A percentile compares a stretch with the other conserved stretches of the same genome.
Evolutionary conservation across 2,888 invertebrate genomes (phyloP).

Genomic region (Diogma glabrata): DNA sequence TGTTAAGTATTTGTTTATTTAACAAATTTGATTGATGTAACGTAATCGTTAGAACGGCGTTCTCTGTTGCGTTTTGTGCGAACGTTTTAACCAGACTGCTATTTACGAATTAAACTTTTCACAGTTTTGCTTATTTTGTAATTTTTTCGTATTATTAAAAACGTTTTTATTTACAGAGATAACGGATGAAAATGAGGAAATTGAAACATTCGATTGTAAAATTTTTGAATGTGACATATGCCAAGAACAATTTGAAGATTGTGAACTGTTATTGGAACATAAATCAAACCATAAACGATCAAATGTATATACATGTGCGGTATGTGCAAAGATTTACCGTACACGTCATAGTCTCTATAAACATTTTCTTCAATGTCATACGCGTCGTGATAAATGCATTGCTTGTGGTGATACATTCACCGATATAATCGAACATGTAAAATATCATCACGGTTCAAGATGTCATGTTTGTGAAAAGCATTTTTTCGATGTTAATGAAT

Average conservation of each 20-base stretch:
- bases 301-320: slow-evolving; percentile 2
- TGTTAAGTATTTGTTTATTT: no score
- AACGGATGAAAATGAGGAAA: not conserved
- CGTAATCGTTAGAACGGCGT: no score
- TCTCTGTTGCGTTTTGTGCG: no score
- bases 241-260: not conserved
- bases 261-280: not conserved
- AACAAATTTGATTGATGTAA: no score
- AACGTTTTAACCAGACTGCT: no score
- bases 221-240: not conserved
- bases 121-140: no score
- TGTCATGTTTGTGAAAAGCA: slow-evolving; percentile 6
- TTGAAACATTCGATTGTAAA: not conserved
- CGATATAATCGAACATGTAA: slow-evolving; percentile 6
- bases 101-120: no score
- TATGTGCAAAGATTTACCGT: slow-evolving; percentile 6
- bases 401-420: slow-evolving; percentile 4
- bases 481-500: slow-evolving; percentile 3
- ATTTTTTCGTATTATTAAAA: no score
- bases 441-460: slow-evolving; percentile 5
- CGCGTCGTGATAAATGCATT: not conserved
- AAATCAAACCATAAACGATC: not conserved
- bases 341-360: slow-evolving; percentile 4
- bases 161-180: no score
- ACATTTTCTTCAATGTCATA: slow-evolving; percentile 9